Evolutionary conservation across 2,797 vertebrate species (phyloP), one percentile per base, ranked within the genome.

Genomic region (Dromococcyx pavoninus): DNA sequence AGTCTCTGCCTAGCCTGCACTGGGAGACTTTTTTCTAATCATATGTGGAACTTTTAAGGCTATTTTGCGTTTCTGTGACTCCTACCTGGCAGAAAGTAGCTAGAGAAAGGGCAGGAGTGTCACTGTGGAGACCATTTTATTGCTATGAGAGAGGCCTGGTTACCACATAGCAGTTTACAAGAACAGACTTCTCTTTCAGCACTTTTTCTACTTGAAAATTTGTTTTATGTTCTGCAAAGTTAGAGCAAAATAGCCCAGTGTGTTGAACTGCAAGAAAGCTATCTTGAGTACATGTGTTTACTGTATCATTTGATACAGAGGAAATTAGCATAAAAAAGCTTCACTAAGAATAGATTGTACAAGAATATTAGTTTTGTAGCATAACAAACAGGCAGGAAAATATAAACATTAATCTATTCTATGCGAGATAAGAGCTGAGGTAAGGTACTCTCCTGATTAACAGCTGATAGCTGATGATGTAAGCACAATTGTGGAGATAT

Each of bases 41-140:
- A 91, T 86, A 94, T 95, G 96, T 0, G 24, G 61, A 86, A 75
- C 65, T 94, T 94, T 95, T 86, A 93, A 74, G 69, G 65, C 53
- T 85, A 32, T 89, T 95, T 79, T 74, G 48, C 61, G 41, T 95
- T 95, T 95, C 93, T 95, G 82, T 91, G 85, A 80, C 88, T 95
- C 81, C 37, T 87, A 77, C 81, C 89, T 94, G 93, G 83, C 94
- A 93, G 95, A 94, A 96, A 79, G 74, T 86, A 61, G 46, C 61
- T 88, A 86, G 66, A 91, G 71, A 86, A 91, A 76, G 78, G 75
- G 84, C 64, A 41, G 83, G 64, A 82, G 66, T 74, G 56, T 86
- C 86, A 95, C 51, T 21, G 28, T 75, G 43, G 79, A 92, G 69
- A 84, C 78, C 77, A 81, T 88, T 71, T 65, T 86, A 62, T 85